Conservation (phyloP, 2,797 vertebrate species). For the Lepilemur septentrionalis region DNA sequence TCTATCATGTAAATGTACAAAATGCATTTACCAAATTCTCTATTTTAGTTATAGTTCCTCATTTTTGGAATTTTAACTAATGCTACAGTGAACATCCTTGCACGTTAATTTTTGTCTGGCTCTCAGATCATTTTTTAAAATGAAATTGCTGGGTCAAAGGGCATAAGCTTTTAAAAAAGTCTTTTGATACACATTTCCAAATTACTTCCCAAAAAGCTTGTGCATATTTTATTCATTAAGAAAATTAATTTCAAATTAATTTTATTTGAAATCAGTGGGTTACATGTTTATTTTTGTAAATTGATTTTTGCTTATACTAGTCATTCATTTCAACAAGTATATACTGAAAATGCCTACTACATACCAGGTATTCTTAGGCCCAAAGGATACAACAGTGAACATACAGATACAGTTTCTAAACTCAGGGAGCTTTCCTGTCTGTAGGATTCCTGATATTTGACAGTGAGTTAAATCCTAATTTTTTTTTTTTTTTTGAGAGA, state of each 20-base stretch:
- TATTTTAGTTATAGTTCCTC: neutral
- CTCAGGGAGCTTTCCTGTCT: constrained; percentile 7
- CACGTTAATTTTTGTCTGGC: constrained; percentile 1
- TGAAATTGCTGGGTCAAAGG: neutral
- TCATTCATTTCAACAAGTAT: constrained; percentile 33
- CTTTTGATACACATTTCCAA: constrained; percentile 36
- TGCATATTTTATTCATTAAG: constrained; percentile 6
- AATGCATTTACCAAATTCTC: constrained; percentile 12
- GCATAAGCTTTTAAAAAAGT: constrained; percentile 18
- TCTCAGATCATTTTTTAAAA: constrained; percentile 24
- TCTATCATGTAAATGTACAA: constrained; percentile 22
- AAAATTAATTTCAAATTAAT: constrained; percentile 18
- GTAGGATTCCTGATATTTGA: constrained; percentile 2
- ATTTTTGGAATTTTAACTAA: constrained; percentile 34
- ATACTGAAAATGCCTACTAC: neutral
- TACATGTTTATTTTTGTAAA: constrained; percentile 37
- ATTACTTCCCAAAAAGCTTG: neutral
- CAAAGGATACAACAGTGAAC: neutral
- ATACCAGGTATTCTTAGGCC: constrained; percentile 3
- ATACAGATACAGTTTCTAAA: neutral
- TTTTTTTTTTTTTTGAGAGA: too few relatives aligned
- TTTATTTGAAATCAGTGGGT: constrained; percentile 30
- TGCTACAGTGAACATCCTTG: neutral
- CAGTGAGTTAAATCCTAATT: neutral
- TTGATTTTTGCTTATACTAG: constrained; percentile 43